phyloP scores from a whole-genome alignment of 2,797 vertebrate genomes.

The Zonotrichia albicollis region DNA sequence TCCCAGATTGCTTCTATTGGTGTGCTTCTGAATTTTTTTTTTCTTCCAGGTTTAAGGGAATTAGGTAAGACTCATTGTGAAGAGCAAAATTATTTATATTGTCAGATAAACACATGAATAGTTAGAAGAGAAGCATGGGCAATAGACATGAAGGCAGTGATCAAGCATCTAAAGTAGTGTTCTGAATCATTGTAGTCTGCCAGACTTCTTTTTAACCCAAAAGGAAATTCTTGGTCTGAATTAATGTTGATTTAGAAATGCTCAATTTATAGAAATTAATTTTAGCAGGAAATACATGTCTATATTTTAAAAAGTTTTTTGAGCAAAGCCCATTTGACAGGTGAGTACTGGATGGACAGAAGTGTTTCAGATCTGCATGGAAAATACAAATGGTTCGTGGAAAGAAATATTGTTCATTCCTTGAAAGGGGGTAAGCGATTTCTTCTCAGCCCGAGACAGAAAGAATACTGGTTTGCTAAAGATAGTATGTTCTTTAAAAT shows the following conservation, averaged over 20 bases:
- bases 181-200: background rate
- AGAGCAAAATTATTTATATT: background rate
- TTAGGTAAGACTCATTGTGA: background rate
- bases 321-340: background rate
- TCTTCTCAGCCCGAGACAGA: background rate
- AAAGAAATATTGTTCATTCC: background rate
- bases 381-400: background rate
- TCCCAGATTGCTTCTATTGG: background rate
- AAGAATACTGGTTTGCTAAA: background rate
- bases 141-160: background rate
- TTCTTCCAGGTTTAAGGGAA: background rate
- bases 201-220: background rate
- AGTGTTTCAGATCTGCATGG: background rate
- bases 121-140: background rate
- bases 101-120: background rate
- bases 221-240: background rate
- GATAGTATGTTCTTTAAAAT: background rate
- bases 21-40: background rate
- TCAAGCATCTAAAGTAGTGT: background rate
- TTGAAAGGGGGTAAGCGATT: background rate
- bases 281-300: background rate
- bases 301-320: background rate
- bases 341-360: background rate
- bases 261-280: background rate
- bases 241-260: background rate